phyloP scores from a whole-genome alignment of 2,797 vertebrate genomes.

The Mionectes olivaceus region DNA sequence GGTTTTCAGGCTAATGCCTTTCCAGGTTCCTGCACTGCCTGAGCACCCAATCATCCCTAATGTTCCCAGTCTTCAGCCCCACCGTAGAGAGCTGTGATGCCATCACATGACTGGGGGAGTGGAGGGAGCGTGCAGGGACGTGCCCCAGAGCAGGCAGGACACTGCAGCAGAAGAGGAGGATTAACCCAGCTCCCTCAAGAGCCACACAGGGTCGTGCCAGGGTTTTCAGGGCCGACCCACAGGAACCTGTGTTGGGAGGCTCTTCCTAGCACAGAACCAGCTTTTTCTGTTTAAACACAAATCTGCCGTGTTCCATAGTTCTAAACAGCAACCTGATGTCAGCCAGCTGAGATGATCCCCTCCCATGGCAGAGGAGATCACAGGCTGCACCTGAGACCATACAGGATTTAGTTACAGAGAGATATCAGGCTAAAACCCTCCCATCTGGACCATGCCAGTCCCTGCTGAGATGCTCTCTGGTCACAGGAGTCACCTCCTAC shows the following conservation, averaged over 20 bases:
- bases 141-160: neutral
- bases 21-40: neutral
- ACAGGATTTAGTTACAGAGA: neutral
- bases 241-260: neutral
- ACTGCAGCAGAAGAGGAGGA: rapidly evolving
- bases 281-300: neutral
- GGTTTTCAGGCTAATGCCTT: neutral
- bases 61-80: neutral
- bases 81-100: neutral
- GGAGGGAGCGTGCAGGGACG: neutral
- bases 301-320: neutral
- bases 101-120: rapidly evolving
- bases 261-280: neutral
- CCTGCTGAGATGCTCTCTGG: neutral
- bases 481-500: neutral
- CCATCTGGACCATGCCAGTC: neutral
- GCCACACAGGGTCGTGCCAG: neutral
- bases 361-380: neutral
- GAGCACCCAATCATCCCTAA: neutral
- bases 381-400: neutral
- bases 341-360: neutral
- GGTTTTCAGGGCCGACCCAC: neutral
- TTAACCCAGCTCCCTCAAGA: neutral
- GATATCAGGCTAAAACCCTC: neutral
- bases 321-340: neutral